Evolutionary conservation across 2,888 invertebrate species (phyloP), one percentile per base, ranked within the genome.

Genomic region (Tenthredo amoena): DNA sequence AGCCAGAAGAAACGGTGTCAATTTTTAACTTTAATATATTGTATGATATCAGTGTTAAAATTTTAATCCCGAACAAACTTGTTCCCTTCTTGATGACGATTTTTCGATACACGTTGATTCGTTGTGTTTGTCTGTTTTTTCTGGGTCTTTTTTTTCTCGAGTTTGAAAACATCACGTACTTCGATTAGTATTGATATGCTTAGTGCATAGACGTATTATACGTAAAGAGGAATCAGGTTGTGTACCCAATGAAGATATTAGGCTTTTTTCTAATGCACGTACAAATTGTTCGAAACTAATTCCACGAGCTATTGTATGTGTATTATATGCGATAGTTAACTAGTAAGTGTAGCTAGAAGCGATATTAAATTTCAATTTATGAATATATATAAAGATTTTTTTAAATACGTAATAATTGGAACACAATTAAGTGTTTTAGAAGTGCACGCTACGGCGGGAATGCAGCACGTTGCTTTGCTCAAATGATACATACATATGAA

Each of bases 1-100:
- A 88, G 85, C 86, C 85, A 87, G 87, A 86, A 83, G 86, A 86
- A 86, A 86, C 86, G 74, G 86, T 89, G 89, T 89, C 89, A 89
- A 89, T 89, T 88, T 85, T 86, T 84, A 84, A 83, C 74, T 37
- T 40, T 83, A 81, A 58, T 62, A 34, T 47, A 40, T 43, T 47
- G 26, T 74, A 77, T 55, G 31, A 31, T 50, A 77, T 55, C 47
- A 26, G 12, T 47, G 47, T 47, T 31, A 18, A 77, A 34, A 77
- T 26, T 62, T 37, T 21, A 15, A 62, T 81, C 9, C n/a, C 21
- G 10, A 62, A 40, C 40, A 18, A 58, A 62, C 31, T 81, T 15
- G n/a, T 81, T 62, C 2, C 21, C 55, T 7, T 26, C 55, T 7
- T 26, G 55, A 74, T 43, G 43, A 40, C 68, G 68, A 68, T 68